Evolutionary conservation across 2,113 vertebrate genomes (phyloP).

Genomic region (Toxostoma redivivum): DNA sequence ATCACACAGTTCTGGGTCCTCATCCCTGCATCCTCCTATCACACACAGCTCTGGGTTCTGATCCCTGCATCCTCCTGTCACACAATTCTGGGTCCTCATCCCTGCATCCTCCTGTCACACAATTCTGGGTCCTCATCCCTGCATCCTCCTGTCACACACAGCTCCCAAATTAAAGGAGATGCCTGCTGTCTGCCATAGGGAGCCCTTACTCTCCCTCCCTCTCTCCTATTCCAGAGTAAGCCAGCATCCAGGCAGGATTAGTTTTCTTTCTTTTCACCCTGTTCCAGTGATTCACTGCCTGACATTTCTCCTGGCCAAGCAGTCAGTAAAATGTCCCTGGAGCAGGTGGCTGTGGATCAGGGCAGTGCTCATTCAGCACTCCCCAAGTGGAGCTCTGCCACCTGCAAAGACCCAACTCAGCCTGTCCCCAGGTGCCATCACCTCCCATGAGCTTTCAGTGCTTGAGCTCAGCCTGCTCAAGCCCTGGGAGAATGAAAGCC

Average conservation of each 20-base stretch:
- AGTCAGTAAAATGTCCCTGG: not conserved
- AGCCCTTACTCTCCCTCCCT: not conserved
- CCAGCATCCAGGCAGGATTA: not conserved
- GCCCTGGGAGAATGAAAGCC: not conserved
- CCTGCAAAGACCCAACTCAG: not conserved
- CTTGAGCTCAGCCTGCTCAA: not conserved
- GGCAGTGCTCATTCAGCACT: not conserved
- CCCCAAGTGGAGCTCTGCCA: rapidly evolving
- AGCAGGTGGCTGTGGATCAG: not conserved
- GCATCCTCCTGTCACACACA: not conserved
- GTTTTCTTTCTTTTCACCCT: not conserved
- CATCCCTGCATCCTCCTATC: not conserved
- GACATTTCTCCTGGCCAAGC: not conserved
- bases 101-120: not conserved
- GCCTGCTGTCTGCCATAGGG: not conserved
- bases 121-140: not conserved
- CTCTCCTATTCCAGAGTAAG: not conserved
- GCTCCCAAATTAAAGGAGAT: not conserved
- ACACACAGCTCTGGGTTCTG: not conserved
- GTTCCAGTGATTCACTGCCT: not conserved
- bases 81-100: not conserved
- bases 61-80: not conserved
- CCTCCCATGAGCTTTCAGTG: not conserved
- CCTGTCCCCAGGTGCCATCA: not conserved
- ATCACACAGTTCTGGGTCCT: not conserved